A percentile compares a stretch with the other conserved stretches of the same genome.
Evolutionary conservation across 2,797 vertebrate species (phyloP).

Genomic region (Tachyglossus aculeatus): DNA sequence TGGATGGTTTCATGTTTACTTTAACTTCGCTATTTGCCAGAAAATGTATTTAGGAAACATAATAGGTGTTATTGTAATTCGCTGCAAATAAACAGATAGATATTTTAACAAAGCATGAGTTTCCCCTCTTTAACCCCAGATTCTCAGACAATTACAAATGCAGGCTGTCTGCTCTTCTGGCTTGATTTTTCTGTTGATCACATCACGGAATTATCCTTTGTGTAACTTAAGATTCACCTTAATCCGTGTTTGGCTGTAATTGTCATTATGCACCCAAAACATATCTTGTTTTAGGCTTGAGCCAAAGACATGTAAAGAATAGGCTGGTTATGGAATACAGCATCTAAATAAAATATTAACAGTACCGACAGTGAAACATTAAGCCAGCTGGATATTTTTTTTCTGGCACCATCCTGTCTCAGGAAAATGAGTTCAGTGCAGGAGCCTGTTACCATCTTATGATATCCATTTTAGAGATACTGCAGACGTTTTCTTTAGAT

Average conservation of each 20-base stretch:
- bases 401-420: background rate
- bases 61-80: background rate
- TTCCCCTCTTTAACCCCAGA: background rate
- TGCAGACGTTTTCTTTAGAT: background rate
- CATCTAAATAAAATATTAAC: background rate
- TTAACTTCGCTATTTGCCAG: background rate
- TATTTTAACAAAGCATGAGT: background rate
- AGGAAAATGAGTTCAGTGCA: background rate
- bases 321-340: background rate
- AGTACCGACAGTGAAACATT: background rate
- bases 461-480: background rate
- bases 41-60: background rate
- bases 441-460: background rate
- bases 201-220: background rate
- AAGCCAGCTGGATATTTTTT: background rate
- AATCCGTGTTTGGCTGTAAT: background rate
- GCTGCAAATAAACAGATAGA: background rate
- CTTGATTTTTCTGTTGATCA: background rate
- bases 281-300: background rate
- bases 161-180: background rate
- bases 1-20: background rate
- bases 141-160: background rate
- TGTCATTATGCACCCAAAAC: background rate
- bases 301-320: background rate
- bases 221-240: background rate